Base-by-base conservation (phyloP, 2,888 invertebrate species). In the Leistus spinibarbis region DNA sequence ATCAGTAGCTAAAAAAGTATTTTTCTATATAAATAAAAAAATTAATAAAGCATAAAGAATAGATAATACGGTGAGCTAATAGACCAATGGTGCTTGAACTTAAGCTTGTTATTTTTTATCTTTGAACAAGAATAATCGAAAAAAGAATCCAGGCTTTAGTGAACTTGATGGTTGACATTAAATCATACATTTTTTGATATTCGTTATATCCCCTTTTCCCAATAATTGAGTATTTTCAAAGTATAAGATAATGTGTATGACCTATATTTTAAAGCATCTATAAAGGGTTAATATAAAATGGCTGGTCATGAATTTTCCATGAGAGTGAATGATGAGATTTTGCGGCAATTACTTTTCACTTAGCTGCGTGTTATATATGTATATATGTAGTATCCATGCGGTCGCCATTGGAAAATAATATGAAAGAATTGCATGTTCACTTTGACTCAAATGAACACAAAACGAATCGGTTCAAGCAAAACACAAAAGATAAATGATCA, bases 401-500 rank as follows among this genome's bases (percentile, higher is more conserved):
- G 40, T 40, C 7, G 40, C 4, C 13, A 40, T 40, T 40, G 40
- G 40, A 40, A 40, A 40, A 40, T n/a, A n/a, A n/a, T n/a, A n/a
- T 40, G 40, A 40, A 40, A 40, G 40, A 40, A 40, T 40, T 40
- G 40, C 40, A 40, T 40, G 40, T 40, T 40, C 40, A 40, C 7
- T 40, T 40, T 40, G 40, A 40, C 13, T 40, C 40, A 40, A 40
- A 40, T 40, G 40, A 40, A 40, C 40, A 40, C 40, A 40, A 40
- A 40, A 7, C 5, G 13, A 40, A 40, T 40, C n/a, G 40, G 40
- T 40, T 40, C 40, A 40, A 40, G n/a, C 40, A 40, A 40, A 40
- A 40, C 40, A 68, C 68, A 68, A 68, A 68, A 68, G 68, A 68
- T 68, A 68, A 68, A 68, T 68, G 68, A 68, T 68, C 68, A 54